Conservation (phyloP, 2,888 invertebrate genomes). For the Sceliomorpha sp. region DNA sequence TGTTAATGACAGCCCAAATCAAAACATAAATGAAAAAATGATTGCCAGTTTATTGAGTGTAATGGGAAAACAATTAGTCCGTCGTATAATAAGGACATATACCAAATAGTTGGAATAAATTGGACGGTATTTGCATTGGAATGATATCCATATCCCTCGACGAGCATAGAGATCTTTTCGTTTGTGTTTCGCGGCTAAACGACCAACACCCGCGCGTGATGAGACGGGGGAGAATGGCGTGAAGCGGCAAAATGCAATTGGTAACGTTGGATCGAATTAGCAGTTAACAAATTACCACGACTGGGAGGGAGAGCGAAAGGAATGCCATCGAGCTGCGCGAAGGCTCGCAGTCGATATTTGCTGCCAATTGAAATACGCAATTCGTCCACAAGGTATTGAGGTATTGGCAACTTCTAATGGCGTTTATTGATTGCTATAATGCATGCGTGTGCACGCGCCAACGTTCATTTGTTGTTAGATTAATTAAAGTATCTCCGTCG, state of each 20-base stretch:
- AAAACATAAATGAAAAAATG: too few species aligned
- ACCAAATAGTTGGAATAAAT: conserved; percentile 11
- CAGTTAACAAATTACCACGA: conserved; percentile 66
- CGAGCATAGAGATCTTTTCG: conserved; percentile 4
- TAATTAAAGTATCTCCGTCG: conserved; percentile 58
- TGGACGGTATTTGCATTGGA: not conserved
- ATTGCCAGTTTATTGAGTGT: conserved; percentile 8
- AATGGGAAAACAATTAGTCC: conserved; percentile 19
- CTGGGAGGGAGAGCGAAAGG: conserved; percentile 43
- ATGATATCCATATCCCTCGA: conserved; percentile 22
- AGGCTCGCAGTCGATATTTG: conserved; percentile 57
- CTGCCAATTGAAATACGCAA: conserved; percentile 67
- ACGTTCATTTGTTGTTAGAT: conserved; percentile 58
- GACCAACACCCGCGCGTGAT: conserved; percentile 3
- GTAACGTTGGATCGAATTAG: conserved; percentile 59
- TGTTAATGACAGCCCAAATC: too few species aligned
- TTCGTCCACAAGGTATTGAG: conserved; percentile 52
- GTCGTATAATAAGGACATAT: not conserved
- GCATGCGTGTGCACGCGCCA: conserved; percentile 44
- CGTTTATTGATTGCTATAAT: conserved; percentile 60
- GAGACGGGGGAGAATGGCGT: not conserved
- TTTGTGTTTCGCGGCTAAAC: conserved; percentile 13
- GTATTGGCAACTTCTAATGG: conserved; percentile 56
- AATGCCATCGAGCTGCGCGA: conserved; percentile 18
- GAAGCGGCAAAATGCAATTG: conserved; percentile 57